Conservation (phyloP, 2,113 vertebrate genomes). For the Phainopepla nitens region DNA sequence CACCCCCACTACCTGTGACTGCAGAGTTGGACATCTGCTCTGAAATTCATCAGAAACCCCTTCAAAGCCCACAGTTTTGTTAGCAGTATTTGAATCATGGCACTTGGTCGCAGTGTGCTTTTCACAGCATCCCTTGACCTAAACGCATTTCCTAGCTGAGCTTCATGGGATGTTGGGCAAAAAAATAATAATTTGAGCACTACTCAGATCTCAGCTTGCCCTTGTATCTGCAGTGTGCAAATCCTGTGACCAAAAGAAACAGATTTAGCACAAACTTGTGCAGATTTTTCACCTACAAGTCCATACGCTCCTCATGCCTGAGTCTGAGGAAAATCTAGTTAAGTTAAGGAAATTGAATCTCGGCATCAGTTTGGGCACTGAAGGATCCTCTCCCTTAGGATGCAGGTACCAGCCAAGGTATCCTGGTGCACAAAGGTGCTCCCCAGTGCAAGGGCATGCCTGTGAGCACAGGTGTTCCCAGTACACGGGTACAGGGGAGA, state of each 20-base stretch:
- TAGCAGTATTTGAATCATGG: not conserved
- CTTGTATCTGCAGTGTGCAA: not conserved
- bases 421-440: not conserved
- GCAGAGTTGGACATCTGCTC: not conserved
- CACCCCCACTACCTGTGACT: not conserved
- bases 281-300: not conserved
- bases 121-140: not conserved
- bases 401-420: not conserved
- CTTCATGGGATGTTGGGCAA: not conserved
- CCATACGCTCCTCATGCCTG: not conserved
- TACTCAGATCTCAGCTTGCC: not conserved
- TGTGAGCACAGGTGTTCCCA: accelerated
- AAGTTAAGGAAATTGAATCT: not conserved
- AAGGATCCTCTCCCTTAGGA: not conserved
- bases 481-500: accelerated
- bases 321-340: not conserved
- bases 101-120: not conserved
- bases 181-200: not conserved
- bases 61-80: not conserved
- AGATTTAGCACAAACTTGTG: not conserved
- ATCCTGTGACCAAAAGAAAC: not conserved
- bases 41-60: not conserved
- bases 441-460: not conserved
- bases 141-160: not conserved
- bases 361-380: not conserved